Base-by-base conservation (phyloP, 2,113 vertebrate genomes). In the Leucopsar rothschildi region DNA sequence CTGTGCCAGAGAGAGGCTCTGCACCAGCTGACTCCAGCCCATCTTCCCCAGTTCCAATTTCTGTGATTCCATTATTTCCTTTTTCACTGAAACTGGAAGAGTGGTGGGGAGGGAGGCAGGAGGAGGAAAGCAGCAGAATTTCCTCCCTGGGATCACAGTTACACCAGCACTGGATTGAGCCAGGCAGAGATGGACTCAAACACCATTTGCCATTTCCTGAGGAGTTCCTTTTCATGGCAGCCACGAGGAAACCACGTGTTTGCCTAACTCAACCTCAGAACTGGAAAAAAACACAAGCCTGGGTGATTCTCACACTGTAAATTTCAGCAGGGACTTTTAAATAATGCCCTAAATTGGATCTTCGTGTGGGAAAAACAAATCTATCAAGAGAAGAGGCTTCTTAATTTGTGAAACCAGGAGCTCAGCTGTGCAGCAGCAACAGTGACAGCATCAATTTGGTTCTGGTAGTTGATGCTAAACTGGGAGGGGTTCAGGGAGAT, bases 351-450 rank as follows among this genome's bases (percentile, higher is more conserved):
- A 73, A 89, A 92, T 83, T 85, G 80, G 75, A 81, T 80, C 90
- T 91, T 88, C 64, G 49, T 86, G 90, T 35, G 61, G 92, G 86
- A 81, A 92, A 95, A 94, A 28, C n/a, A 68, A 88, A 90, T 64
- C 61, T 72, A 57, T 95, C 88, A 73, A 68, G 87, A 77, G 82
- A 90, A 75, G 20, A 55, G 64, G 29, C 52, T 68, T 86, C 56
- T 71, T 78, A 91, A 93, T 87, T 57, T n/a, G 61, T 71, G 87
- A 81, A 92, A 73, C 89, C 77, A 97, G 92, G 57, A 83, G 59
- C 75, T 94, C 75, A 88, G 93, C 82, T n/a, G 73, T 39, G 39
- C 6, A 6, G 80, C 24, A 59, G 86, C 72, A 64, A 47, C 29
- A 55, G 21, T 10, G 64, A 81, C 92, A 91, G 52, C 83, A 29